Percentiles rank a stretch among this genome's conserved stretches.
Conservation (phyloP, 2,113 vertebrate species). For the Alligator sinensis region DNA sequence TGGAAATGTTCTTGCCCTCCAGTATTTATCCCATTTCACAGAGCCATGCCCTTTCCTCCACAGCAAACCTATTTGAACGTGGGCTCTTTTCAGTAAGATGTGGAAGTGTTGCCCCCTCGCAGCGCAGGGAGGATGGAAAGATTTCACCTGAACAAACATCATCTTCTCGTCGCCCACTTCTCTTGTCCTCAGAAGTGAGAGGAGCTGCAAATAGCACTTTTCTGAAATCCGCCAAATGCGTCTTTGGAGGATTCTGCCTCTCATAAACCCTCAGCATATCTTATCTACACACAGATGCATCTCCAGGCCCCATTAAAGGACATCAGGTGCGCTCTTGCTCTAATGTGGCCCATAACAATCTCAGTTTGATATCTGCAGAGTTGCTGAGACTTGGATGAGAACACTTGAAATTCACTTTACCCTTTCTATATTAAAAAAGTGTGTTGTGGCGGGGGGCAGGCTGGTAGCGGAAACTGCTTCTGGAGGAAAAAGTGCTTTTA, state of each 20-base stretch:
- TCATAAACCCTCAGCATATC: constrained; percentile 45
- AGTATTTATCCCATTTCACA: neutral
- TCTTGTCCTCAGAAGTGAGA: neutral
- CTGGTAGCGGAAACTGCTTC: neutral
- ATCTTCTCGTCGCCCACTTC: neutral
- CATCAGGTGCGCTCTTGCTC: neutral
- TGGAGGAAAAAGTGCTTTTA: constrained; percentile 36
- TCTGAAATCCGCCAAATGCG: constrained; percentile 47
- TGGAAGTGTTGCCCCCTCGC: constrained; percentile 18
- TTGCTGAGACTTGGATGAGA: neutral
- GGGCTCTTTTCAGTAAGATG: neutral
- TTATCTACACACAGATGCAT: constrained; percentile 23
- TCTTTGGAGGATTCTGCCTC: constrained; percentile 39
- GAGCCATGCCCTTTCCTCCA: neutral
- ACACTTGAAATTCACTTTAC: constrained; percentile 20
- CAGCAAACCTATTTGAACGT: neutral
- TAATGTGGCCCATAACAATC: constrained; percentile 3
- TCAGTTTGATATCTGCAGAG: constrained; percentile 17
- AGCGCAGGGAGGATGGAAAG: neutral
- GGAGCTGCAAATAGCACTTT: constrained; percentile 25
- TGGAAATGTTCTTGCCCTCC: neutral
- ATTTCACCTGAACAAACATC: neutral
- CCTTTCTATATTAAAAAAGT: constrained; percentile 19
- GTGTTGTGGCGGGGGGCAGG: neutral
- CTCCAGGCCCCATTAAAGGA: constrained; percentile 7